Percentiles rank a stretch among this genome's conserved stretches.
phyloP scores from a whole-genome alignment of 2,888 invertebrate genomes.

The Nephrotoma guestfalica region DNA sequence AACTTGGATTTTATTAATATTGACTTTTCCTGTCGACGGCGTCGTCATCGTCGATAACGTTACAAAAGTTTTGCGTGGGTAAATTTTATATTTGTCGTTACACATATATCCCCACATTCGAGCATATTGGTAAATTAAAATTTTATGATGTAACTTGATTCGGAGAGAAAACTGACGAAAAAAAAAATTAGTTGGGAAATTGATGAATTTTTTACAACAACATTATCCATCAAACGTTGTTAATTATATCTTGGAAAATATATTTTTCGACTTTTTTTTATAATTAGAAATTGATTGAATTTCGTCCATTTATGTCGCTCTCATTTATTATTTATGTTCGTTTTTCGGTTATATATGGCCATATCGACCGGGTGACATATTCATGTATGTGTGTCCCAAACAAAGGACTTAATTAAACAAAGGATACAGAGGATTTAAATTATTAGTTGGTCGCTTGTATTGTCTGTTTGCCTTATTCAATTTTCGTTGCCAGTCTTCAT shows the following conservation, averaged over 20 bases:
- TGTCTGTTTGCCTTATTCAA: too few species aligned
- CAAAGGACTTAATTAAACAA: background rate
- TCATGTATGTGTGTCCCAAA: background rate
- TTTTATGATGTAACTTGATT: background rate
- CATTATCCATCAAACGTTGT: background rate
- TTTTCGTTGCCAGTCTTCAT: too few species aligned
- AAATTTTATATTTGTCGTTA: background rate
- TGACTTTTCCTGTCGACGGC: background rate
- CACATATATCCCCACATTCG: background rate
- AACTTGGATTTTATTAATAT: background rate
- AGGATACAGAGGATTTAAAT: background rate
- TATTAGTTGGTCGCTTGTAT: background rate
- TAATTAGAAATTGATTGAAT: background rate
- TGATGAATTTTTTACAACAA: background rate
- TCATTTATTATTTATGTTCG: background rate
- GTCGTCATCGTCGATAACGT: background rate
- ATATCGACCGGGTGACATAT: background rate
- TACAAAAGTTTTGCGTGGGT: background rate
- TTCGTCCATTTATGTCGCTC: background rate
- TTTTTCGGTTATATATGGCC: background rate
- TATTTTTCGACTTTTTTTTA: background rate
- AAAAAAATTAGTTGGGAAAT: background rate
- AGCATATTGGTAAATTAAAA: background rate
- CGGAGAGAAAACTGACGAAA: background rate
- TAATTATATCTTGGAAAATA: background rate